Evolutionary conservation across 2,888 invertebrate species (phyloP).

Genomic region (Caenorhabditis drosophilae): DNA sequence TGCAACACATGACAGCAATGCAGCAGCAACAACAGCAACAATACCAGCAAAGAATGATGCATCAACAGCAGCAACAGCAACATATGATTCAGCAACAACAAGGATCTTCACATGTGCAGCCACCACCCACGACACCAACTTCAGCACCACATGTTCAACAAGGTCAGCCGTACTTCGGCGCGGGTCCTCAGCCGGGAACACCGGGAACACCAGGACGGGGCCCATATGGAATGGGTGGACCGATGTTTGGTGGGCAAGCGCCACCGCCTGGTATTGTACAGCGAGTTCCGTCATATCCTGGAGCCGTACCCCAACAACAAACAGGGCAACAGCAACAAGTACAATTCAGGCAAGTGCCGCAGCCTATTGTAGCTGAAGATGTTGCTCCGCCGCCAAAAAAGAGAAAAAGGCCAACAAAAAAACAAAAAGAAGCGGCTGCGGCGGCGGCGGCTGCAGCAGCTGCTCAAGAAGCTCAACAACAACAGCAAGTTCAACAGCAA

Average conservation of each 20-base stretch:
- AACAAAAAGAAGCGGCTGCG: constrained; percentile 41
- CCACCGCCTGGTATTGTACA: constrained; percentile 21
- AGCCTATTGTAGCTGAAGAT: background rate
- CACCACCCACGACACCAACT: constrained; percentile 26
- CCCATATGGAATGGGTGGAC: constrained; percentile 21
- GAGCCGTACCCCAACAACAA: constrained; percentile 7
- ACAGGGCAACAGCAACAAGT: constrained; percentile 6
- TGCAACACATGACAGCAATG: constrained; percentile 13
- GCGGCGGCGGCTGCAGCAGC: constrained; percentile 20
- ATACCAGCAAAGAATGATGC: constrained; percentile 19
- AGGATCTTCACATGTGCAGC: constrained; percentile 6
- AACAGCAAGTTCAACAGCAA: constrained; percentile 22
- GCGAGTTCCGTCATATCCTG: constrained; percentile 29
- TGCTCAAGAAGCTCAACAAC: constrained; percentile 20
- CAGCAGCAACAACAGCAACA: constrained; percentile 24
- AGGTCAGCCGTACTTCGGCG: background rate
- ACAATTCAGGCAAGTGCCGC: constrained; percentile 2
- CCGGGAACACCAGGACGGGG: constrained; percentile 23
- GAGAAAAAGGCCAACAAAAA: constrained; percentile 48
- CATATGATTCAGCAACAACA: constrained; percentile 3
- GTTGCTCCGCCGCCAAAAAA: constrained; percentile 36
- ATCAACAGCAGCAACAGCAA: constrained; percentile 26
- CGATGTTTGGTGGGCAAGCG: constrained; percentile 24
- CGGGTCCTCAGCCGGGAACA: constrained; percentile 19
- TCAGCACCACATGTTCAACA: constrained; percentile 5